Conservation (phyloP, 2,797 vertebrate species). For the Ceyx erithaca region DNA sequence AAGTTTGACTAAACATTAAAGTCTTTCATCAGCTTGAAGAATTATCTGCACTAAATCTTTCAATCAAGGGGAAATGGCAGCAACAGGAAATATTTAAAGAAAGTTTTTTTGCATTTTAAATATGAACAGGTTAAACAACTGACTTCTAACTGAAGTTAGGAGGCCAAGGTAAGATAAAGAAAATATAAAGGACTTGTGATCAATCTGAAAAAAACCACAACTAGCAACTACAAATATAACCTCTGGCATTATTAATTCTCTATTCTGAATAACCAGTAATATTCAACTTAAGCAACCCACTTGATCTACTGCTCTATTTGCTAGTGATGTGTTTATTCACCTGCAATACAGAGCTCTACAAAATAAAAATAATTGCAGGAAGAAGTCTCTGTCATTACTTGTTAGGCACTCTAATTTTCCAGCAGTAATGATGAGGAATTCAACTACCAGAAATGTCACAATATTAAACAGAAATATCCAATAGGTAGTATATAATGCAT, state of each 20-base stretch:
- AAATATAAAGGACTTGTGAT: background rate
- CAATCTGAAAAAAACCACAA: background rate
- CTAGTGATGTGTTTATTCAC: background rate
- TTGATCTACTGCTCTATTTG: background rate
- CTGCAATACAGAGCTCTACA: background rate
- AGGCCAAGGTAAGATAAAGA: background rate
- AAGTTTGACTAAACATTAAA: background rate
- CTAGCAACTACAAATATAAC: background rate
- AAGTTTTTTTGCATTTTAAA: background rate
- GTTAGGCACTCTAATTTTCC: background rate
- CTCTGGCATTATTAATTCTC: background rate
- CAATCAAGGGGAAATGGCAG: background rate
- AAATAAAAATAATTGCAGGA: background rate
- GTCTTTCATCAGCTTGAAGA: background rate
- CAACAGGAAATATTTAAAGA: background rate
- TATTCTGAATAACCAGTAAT: background rate
- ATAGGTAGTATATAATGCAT: background rate
- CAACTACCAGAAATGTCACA: background rate
- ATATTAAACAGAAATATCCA: background rate
- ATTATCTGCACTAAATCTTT: background rate
- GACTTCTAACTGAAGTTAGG: background rate
- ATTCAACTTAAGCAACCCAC: background rate
- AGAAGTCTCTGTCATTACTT: background rate
- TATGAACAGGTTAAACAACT: background rate
- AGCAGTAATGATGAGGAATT: background rate